A percentile compares a stretch with the other conserved stretches of the same genome.
These are phyloP conservation scores for Mesodorylaimus sp. DNA, from an alignment of 2,888 invertebrate species.

Conservation along the genomic window DNA sequence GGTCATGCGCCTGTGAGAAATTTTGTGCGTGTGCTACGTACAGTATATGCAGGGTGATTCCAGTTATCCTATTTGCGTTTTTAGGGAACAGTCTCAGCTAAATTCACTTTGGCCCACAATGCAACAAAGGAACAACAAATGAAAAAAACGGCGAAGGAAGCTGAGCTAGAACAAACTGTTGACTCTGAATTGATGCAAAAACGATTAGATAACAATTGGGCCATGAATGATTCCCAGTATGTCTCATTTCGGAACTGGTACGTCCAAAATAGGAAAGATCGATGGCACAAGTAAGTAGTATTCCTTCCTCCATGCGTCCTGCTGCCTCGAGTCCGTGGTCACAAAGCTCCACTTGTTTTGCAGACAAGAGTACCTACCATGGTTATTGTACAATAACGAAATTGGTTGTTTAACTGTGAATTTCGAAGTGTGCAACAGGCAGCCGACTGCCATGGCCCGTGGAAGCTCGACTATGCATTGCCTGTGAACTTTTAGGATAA, in stretches of 20 bases:
- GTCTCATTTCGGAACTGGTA: not conserved
- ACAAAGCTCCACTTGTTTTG: too few species aligned
- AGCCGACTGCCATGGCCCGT: slow-evolving; percentile 2
- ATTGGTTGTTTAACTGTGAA: slow-evolving; percentile 26
- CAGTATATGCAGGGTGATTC: too few species aligned
- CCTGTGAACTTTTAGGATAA: too few species aligned
- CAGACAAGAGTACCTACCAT: slow-evolving; percentile 21
- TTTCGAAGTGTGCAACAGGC: slow-evolving; percentile 26
- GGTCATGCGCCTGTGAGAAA: too few species aligned
- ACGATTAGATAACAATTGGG: not conserved
- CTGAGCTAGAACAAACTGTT: not conserved
- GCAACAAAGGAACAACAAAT: not conserved
- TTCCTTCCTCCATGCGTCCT: too few species aligned
- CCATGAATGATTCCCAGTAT: not conserved
- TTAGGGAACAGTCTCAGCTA: not conserved
- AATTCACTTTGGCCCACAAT: not conserved
- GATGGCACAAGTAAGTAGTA: not conserved
- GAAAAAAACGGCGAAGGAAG: not conserved
- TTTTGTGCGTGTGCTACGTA: too few species aligned
- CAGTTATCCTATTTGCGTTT: too few species aligned
- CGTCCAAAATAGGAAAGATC: not conserved
- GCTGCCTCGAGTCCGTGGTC: too few species aligned
- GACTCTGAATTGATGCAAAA: not conserved
- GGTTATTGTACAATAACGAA: slow-evolving; percentile 29
- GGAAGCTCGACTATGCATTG: too few species aligned